Percentiles rank a stretch among this genome's conserved stretches.
Evolutionary conservation across 2,113 vertebrate genomes (phyloP).

Genomic region (Ibidorhyncha struthersii): DNA sequence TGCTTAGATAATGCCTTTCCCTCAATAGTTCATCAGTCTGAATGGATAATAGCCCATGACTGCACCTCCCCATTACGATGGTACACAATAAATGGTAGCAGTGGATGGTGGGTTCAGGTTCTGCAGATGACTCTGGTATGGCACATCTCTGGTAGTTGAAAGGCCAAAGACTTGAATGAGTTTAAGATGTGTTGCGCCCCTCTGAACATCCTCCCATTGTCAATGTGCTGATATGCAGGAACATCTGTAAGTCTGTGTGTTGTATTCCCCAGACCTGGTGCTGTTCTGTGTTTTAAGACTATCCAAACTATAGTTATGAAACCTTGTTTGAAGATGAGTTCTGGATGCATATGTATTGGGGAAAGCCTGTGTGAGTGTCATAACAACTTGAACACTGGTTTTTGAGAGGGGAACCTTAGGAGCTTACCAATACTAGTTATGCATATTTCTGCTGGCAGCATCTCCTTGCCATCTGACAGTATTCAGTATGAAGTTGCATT

Average conservation of each 20-base stretch:
- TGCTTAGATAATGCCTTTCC: not conserved
- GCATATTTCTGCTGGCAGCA: not conserved
- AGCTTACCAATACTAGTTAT: not conserved
- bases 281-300: not conserved
- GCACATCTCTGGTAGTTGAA: not conserved
- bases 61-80: not conserved
- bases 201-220: not conserved
- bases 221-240: not conserved
- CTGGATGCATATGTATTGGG: not conserved
- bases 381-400: fast-evolving
- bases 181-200: not conserved
- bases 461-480: not conserved
- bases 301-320: not conserved
- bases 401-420: not conserved
- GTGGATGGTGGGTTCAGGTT: not conserved
- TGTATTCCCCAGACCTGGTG: not conserved
- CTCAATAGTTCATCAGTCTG: not conserved
- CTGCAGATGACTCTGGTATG: not conserved
- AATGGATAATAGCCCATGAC: not conserved
- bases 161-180: not conserved
- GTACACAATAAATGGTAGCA: not conserved
- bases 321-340: not conserved
- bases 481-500: not conserved
- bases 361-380: not conserved
- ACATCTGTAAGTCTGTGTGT: not conserved